phyloP scores from a whole-genome alignment of 2,113 vertebrate genomes.

The Hypanus sabinus region DNA sequence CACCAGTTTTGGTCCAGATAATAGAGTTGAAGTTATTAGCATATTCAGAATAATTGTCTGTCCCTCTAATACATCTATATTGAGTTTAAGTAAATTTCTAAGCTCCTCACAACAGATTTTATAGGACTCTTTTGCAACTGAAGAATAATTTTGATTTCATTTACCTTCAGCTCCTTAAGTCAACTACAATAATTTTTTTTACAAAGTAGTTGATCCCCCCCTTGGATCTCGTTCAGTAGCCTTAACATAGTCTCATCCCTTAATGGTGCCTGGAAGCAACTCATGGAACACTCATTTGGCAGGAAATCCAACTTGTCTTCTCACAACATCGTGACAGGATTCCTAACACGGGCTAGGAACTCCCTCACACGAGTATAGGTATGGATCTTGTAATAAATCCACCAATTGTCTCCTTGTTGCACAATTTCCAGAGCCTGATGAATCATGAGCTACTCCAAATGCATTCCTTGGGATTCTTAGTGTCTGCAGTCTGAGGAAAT shows the following conservation, averaged over 20 bases:
- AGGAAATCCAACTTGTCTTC: not conserved
- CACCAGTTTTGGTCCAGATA: not conserved
- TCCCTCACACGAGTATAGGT: not conserved
- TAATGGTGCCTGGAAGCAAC: not conserved
- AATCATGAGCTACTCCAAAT: not conserved
- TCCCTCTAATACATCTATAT: not conserved
- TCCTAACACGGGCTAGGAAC: not conserved
- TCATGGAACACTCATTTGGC: not conserved
- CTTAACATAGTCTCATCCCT: not conserved
- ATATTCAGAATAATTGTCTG: not conserved
- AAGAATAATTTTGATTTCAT: not conserved
- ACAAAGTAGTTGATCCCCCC: not conserved
- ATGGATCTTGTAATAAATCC: not conserved
- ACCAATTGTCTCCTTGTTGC: not conserved
- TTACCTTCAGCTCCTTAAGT: not conserved
- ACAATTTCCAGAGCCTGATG: not conserved
- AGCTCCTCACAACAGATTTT: not conserved
- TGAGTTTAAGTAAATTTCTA: not conserved
- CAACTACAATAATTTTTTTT: not conserved
- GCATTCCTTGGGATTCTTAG: too few relatives aligned
- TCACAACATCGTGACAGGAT: not conserved
- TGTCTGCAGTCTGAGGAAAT: not conserved
- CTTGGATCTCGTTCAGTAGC: not conserved
- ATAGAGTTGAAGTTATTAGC: not conserved
- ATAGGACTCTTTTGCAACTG: not conserved